A percentile compares a stretch with the other conserved stretches of the same genome.
Conservation (phyloP, 30 jellyfish, hydroid and myxozoan genomes). For the Hydractinia echinata region DNA sequence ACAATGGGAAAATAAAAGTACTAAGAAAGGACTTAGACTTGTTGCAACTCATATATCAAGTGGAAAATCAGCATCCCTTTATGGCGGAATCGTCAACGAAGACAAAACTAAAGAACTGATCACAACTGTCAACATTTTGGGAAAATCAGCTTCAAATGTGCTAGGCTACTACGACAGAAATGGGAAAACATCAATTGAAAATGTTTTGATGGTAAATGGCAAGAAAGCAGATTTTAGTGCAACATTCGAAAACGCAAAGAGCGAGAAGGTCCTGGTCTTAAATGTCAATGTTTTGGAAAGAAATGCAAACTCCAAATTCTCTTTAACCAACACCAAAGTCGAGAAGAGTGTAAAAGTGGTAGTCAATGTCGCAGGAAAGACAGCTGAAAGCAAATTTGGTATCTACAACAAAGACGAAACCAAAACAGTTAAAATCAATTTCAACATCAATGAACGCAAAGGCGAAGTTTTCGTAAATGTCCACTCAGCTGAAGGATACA, state of each 20-base stretch:
- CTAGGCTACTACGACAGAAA: conserved; percentile 19
- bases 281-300: conserved; percentile 24
- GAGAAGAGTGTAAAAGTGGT: conserved; percentile 4
- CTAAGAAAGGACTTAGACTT: conserved; percentile 66
- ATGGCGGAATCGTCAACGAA: conserved; percentile 50
- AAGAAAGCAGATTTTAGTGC: conserved; percentile 22
- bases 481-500: conserved; percentile 28
- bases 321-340: conserved; percentile 7
- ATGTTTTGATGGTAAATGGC: not conserved
- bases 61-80: conserved; percentile 48
- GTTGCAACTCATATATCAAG: conserved; percentile 55
- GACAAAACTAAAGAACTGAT: conserved; percentile 45
- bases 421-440: conserved; percentile 1
- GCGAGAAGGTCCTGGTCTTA: conserved; percentile 7
- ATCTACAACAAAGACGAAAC: not conserved
- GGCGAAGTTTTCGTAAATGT: conserved; percentile 9
- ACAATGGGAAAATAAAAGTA: conserved; percentile 33
- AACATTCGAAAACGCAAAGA: not conserved
- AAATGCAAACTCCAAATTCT: conserved; percentile 22
- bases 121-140: conserved; percentile 54
- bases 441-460: conserved; percentile 21
- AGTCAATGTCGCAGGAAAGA: conserved; percentile 24
- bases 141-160: conserved; percentile 44
- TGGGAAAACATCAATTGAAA: conserved; percentile 12
- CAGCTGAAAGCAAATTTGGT: conserved; percentile 20